Evolutionary conservation across 2,113 vertebrate species (phyloP), one percentile per base, ranked within the genome.

Genomic region (Oncorhynchus mykiss): DNA sequence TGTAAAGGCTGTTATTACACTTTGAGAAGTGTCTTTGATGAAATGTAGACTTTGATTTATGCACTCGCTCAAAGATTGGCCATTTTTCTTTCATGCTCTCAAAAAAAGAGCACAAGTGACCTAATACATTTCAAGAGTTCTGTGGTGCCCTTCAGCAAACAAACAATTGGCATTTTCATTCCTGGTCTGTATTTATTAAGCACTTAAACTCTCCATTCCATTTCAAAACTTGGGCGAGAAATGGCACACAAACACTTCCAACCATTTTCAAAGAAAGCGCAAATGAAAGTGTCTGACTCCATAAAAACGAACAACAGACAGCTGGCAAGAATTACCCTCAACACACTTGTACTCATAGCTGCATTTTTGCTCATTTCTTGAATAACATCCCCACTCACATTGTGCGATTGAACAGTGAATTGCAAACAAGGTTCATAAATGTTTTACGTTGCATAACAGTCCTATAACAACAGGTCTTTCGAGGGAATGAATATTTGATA

Each of bases 81-180:
- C 71, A 39, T 64, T 78, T 78, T 45, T 74, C 76, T 74, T 85
- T 70, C 66, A 69, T 67, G 11, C 54, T 39, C 75, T 62, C 67
- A 67, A 82, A 77, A 77, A 60, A 20, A 60, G 82, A 71, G 51
- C 31, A 64, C 39, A 82, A 57, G 27, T 68, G 71, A 84, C 73
- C 60, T 79, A 86, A 86, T 88, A 82, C 82, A 82, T 87, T 90
- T 88, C 45, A 81, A 82, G 75, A 86, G 76, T 85, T 75, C 70
- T 83, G 84, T 27, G 72, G 71, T 84, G 73, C 85, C 78, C 82
- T 75, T 60, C 77, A 85, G 86, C 84, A 6, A 34, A 83, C 81
- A 90, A 78, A 81, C 76, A 51, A 74, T 83, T 82, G 82, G 78
- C 75, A 76, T 83, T 87, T 87, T 85, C 79, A 87, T 86, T 78